Base-by-base conservation (phyloP, 2,888 invertebrate species). In the Argyresthia albistria region DNA sequence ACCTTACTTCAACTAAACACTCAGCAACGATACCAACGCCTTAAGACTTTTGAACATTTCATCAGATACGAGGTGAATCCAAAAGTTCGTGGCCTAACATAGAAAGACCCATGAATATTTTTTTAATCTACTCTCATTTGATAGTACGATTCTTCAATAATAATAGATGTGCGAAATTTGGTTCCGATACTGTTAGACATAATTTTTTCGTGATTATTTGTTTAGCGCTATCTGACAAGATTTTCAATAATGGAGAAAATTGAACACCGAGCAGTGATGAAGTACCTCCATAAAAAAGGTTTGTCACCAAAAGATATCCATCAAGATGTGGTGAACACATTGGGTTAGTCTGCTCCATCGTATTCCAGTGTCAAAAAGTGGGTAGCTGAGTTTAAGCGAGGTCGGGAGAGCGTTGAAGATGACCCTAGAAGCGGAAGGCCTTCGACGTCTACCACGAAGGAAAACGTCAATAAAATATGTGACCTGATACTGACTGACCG, bases 171-270 rank as follows among this genome's bases (percentile, higher is more conserved):
- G 39, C 4, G 9, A 9, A 39, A n/a, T 39, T 39, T 39, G 39
- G n/a, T 39, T 39, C n/a, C 39, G 3, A 8, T 39, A 39, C 39
- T 39, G n/a, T 8, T 4, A 9, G 8, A 3, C n/a, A 39, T 39
- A 39, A 3, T 42, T 42, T 37, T 43, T 16, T 14, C 10, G 43
- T 12, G 43, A 43, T 43, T 43, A 43, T 53, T 14, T 43, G 16
- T 50, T 16, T 43, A 15, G 16, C 35, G 8, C 12, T 35, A 12
- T 43, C 43, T 43, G 43, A 43, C 43, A 14, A 10, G 43, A 43
- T 43, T 43, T 43, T 43, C 76, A 78, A 53, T 76, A 77, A 60
- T 50, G 39, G 11, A 39, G 43, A 50, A 50, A 50, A 50, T 50
- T 50, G 9, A 50, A 50, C 39, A 50, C 50, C 50, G 15, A 15